Conservation (phyloP, 2,888 invertebrate genomes). For the Oxyscelio sp. region DNA sequence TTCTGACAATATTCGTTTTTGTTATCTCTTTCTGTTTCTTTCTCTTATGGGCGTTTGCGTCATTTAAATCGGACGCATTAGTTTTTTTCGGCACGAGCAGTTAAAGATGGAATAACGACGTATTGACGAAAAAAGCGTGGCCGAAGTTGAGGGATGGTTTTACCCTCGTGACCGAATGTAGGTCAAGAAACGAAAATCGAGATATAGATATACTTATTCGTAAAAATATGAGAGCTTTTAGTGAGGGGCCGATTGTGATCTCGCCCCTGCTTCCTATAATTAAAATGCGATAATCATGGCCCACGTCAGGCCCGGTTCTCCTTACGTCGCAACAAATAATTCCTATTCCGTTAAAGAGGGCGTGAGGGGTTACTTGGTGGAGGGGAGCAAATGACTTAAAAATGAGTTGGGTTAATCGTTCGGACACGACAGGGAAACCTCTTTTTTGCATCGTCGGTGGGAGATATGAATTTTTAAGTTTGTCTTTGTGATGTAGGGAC, state of each 20-base stretch:
- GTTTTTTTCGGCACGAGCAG: conserved; percentile 22
- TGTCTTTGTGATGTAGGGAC: conserved; percentile 47
- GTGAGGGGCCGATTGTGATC: conserved; percentile 49
- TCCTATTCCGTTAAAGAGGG: conserved; percentile 4
- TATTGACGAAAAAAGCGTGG: conserved; percentile 46
- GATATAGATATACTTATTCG: conserved; percentile 52
- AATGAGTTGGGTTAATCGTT: conserved; percentile 48
- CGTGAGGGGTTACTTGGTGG: background rate
- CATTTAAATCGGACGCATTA: conserved; percentile 30
- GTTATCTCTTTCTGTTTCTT: no score
- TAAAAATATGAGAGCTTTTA: conserved; percentile 51
- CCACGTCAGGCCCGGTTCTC: conserved; percentile 19
- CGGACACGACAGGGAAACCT: conserved; percentile 21
- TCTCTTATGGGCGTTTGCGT: conserved; percentile 5
- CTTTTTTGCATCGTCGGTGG: conserved; percentile 12
- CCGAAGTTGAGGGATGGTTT: conserved; percentile 22
- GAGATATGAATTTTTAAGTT: conserved; percentile 62
- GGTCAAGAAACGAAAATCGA: conserved; percentile 65
- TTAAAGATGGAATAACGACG: conserved; percentile 34
- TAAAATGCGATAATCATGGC: conserved; percentile 53
- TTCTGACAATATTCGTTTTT: no score
- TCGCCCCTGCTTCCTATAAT: conserved; percentile 33
- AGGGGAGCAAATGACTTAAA: conserved; percentile 26
- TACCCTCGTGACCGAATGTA: conserved; percentile 55
- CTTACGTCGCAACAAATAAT: conserved; percentile 21